Base-by-base conservation (phyloP, 2,797 vertebrate genomes). In the Denticeps clupeoides region DNA sequence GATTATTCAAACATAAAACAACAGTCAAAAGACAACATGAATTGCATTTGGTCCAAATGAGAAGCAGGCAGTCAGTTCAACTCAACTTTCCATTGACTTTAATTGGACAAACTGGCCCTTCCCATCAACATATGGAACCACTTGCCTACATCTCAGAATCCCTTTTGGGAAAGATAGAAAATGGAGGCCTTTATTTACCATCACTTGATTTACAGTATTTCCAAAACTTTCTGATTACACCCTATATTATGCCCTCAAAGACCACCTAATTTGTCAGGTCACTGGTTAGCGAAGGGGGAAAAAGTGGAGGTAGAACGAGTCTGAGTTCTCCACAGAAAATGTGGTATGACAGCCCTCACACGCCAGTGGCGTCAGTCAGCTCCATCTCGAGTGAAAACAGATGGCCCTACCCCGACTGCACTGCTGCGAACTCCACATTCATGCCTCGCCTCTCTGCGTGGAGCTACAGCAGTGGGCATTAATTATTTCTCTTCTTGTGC, bases 401-500 rank as follows among this genome's bases (percentile, higher is more conserved):
- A 47, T 47, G 42, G 38, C 16, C 19, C 18, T 42, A 31, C 19
- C 46, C 47, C 22, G 33, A 5, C 6, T 13, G 10, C 22, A 15
- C 13, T 28, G 35, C 29, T 18, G 10, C 16, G 25, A 32, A 18
- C 40, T 15, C 32, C n/a, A 42, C 42, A 16, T 45, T 11, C 8
- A 42, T 32, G 47, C 19, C 28, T 50, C 21, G 37, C 12, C 25
- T 40, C 49, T 28, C 23, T 55, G 24, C 38, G 27, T 21, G 23
- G 6, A 15, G 53, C 11, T 26, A 10, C 33, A 6, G 1, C 15
- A 29, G 42, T 16, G 47, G 32, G 53, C 48, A 61, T 74, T 19
- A 74, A 72, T 72, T 59, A 71, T 65, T 67, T 59, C 41, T 57
- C 38, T 42, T 50, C 49, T 3, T 13, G 44, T 47, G 50, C 50